A percentile compares a stretch with the other conserved stretches of the same genome.
Conservation (phyloP, 1,140 invertebrate species). For the Bombus picipes region DNA sequence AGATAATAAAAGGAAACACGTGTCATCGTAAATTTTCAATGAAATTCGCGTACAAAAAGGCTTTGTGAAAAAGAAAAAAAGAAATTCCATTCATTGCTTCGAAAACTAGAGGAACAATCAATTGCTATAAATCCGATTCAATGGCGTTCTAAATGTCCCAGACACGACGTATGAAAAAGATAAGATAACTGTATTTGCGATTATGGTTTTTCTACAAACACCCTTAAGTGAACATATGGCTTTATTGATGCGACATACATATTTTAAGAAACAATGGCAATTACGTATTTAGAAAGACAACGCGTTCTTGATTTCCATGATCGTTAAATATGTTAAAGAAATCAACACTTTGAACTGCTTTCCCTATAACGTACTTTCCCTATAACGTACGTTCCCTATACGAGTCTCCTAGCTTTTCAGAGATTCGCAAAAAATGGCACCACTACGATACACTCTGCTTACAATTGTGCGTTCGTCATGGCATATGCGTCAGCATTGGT, state of each 20-base stretch:
- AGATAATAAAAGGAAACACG: neutral
- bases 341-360: too few relatives aligned
- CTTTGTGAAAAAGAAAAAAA: too few relatives aligned
- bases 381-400: too few relatives aligned
- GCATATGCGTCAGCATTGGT: too few relatives aligned
- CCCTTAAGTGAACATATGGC: slow-evolving; percentile 60
- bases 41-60: slow-evolving; percentile 1
- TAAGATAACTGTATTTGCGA: slow-evolving; percentile 65
- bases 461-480: too few relatives aligned
- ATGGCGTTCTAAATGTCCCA: slow-evolving; percentile 50
- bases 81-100: slow-evolving; percentile 32
- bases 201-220: slow-evolving; percentile 51
- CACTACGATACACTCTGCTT: too few relatives aligned
- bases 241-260: slow-evolving; percentile 28
- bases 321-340: too few relatives aligned
- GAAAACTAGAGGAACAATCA: slow-evolving; percentile 47
- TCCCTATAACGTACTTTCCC: too few relatives aligned
- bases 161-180: slow-evolving; percentile 40
- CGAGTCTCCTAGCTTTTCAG: too few relatives aligned
- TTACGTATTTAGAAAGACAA: too few relatives aligned
- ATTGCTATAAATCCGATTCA: slow-evolving; percentile 60
- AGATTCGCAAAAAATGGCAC: too few relatives aligned
- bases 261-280: slow-evolving; percentile 36
- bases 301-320: too few relatives aligned
- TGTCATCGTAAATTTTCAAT: slow-evolving; percentile 44